These are phyloP conservation scores for Umimayanthus kanabou DNA, from an alignment of 92 coral and sea anemone genomes.

Conservation along the genomic window DNA sequence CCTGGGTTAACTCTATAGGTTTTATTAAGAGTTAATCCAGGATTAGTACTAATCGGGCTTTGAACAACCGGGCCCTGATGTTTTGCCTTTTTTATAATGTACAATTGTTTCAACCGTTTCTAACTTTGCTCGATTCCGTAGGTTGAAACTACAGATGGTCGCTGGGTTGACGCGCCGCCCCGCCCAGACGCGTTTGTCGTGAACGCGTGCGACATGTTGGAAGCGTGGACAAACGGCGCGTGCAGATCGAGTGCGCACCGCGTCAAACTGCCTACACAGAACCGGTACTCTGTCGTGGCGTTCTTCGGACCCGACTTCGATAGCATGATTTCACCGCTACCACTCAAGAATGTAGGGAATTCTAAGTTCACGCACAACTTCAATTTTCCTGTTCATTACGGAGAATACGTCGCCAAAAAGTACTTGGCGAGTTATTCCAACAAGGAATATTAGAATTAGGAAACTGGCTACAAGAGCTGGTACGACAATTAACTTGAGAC, in stretches of 20 bases:
- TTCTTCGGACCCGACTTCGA: conserved; percentile 17
- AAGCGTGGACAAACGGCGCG: background rate
- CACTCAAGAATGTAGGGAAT: background rate
- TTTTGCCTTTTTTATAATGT: too few relatives aligned
- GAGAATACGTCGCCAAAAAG: background rate
- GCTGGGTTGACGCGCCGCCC: background rate
- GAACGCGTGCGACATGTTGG: conserved; percentile 16
- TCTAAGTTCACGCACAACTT: background rate
- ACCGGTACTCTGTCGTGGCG: conserved; percentile 5
- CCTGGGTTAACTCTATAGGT: too few relatives aligned
- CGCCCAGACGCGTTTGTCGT: conserved; percentile 8
- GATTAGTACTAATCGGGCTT: too few relatives aligned
- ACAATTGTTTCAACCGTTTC: too few relatives aligned
- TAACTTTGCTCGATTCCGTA: background rate
- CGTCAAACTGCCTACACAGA: background rate
- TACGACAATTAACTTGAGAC: too few relatives aligned
- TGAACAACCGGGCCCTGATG: too few relatives aligned
- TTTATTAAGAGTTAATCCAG: too few relatives aligned
- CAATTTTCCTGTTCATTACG: background rate
- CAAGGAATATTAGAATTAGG: background rate
- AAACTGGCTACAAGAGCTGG: too few relatives aligned
- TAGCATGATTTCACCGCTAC: background rate
- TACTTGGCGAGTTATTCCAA: background rate
- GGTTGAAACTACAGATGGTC: background rate
- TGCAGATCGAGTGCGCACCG: background rate